A percentile compares a stretch with the other conserved stretches of the same genome.
These are phyloP conservation scores for Orchestes rusci DNA, from an alignment of 2,888 invertebrate species.

Conservation along the genomic window DNA sequence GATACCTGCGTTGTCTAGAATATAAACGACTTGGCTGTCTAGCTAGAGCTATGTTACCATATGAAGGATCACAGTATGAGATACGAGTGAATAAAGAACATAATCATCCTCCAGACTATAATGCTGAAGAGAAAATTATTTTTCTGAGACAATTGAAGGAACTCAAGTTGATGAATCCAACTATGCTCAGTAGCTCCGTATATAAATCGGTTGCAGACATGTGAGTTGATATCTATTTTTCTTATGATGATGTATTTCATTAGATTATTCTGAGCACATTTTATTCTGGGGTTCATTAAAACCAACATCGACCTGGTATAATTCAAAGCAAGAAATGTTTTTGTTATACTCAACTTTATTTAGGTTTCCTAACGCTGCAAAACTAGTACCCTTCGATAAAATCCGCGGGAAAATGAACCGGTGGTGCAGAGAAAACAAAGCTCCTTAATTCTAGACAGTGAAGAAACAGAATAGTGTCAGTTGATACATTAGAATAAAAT, in stretches of 20 bases:
- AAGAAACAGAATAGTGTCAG: too few relatives aligned
- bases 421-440: constrained; percentile 29
- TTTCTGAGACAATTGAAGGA: constrained; percentile 40
- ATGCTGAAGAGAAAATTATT: constrained; percentile 41
- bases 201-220: constrained; percentile 37
- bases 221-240: constrained; percentile 32
- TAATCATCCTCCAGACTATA: constrained; percentile 41
- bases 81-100: constrained; percentile 40
- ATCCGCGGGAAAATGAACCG: constrained; percentile 39
- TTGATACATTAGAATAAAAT: too few relatives aligned
- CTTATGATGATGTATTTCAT: constrained; percentile 5
- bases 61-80: constrained; percentile 38
- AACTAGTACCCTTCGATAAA: constrained; percentile 37
- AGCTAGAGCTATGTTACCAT: constrained; percentile 39
- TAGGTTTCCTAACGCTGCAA: constrained; percentile 41
- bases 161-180: constrained; percentile 35
- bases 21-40: constrained; percentile 41
- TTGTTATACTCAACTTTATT: too few relatives aligned
- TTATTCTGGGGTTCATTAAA: too few relatives aligned
- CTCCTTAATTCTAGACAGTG: too few relatives aligned
- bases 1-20: constrained; percentile 40
- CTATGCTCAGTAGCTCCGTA: constrained; percentile 33
- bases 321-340: too few relatives aligned
- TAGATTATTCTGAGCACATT: too few relatives aligned
- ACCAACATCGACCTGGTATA: too few relatives aligned